Evolutionary conservation across 2,113 vertebrate species (phyloP).

Genomic region (Channa maculata): DNA sequence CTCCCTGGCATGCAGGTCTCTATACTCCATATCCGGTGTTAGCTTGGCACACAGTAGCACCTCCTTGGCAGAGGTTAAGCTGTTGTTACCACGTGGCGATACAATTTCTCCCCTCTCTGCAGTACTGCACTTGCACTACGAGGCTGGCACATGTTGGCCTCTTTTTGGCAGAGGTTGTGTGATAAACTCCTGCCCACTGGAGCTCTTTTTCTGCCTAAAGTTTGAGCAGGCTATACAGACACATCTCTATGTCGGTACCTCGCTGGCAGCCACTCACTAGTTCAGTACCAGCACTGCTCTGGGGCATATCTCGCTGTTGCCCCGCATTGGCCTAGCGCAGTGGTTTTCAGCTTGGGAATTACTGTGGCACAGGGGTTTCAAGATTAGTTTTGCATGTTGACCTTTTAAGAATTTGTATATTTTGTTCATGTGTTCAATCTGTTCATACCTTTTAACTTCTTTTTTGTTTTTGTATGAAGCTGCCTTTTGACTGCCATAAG

Average conservation of each 20-base stretch:
- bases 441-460: too few relatives aligned
- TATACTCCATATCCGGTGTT: conserved; percentile 35
- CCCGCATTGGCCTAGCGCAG: conserved; percentile 1
- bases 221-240: conserved; percentile 20
- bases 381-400: not conserved
- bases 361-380: not conserved
- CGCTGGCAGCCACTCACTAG: conserved; percentile 25
- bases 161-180: conserved; percentile 56
- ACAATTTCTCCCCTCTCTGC: conserved; percentile 47
- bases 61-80: conserved; percentile 62
- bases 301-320: conserved; percentile 28
- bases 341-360: conserved; percentile 13
- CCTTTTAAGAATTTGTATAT: too few relatives aligned
- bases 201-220: conserved; percentile 40
- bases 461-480: not conserved
- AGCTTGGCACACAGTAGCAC: conserved; percentile 44
- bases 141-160: conserved; percentile 55
- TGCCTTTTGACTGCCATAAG: not conserved
- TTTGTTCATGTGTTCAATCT: too few relatives aligned
- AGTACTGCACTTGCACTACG: conserved; percentile 50
- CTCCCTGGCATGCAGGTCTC: conserved; percentile 41
- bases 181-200: conserved; percentile 37
- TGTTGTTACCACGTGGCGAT: conserved; percentile 60
- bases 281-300: conserved; percentile 12
- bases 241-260: conserved; percentile 32